Conservation (phyloP, 2,888 invertebrate genomes). For the Muschampia plurimacula region DNA sequence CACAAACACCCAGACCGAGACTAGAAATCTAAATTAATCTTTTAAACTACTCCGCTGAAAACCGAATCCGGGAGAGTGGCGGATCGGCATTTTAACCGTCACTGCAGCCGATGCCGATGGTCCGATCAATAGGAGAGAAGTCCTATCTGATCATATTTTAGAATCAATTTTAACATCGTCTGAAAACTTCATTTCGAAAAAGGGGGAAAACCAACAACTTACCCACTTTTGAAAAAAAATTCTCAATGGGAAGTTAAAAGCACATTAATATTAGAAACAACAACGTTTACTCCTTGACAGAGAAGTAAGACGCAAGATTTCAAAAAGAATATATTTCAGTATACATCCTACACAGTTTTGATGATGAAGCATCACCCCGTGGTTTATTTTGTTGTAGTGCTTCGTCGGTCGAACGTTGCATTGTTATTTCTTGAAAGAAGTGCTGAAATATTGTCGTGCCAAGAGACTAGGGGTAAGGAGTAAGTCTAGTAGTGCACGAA, state of each 20-base stretch:
- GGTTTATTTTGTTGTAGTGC: slow-evolving; percentile 71
- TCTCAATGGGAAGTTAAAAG: background rate
- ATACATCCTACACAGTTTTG: slow-evolving; percentile 58
- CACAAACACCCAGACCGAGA: too few relatives aligned
- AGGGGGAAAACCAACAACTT: too few relatives aligned
- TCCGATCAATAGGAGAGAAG: too few relatives aligned
- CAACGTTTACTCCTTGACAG: background rate
- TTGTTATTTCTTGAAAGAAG: slow-evolving; percentile 78
- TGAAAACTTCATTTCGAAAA: too few relatives aligned
- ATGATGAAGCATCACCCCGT: slow-evolving; percentile 72
- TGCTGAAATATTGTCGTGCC: slow-evolving; percentile 77
- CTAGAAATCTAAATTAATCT: too few relatives aligned
- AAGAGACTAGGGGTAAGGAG: slow-evolving; percentile 52
- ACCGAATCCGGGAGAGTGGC: too few relatives aligned
- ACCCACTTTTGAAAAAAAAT: too few relatives aligned
- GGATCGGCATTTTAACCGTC: too few relatives aligned
- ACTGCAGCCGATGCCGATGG: too few relatives aligned
- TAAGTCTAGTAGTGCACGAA: slow-evolving; percentile 60
- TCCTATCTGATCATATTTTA: too few relatives aligned
- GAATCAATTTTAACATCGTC: too few relatives aligned
- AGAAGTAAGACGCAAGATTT: slow-evolving; percentile 8
- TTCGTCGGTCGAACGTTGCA: slow-evolving; percentile 67
- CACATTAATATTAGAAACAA: background rate
- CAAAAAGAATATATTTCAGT: slow-evolving; percentile 50
- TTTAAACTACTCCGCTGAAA: too few relatives aligned